Conservation (phyloP, 35 echinoderm and acorn worm species). For the Holothuria glaberrima region DNA sequence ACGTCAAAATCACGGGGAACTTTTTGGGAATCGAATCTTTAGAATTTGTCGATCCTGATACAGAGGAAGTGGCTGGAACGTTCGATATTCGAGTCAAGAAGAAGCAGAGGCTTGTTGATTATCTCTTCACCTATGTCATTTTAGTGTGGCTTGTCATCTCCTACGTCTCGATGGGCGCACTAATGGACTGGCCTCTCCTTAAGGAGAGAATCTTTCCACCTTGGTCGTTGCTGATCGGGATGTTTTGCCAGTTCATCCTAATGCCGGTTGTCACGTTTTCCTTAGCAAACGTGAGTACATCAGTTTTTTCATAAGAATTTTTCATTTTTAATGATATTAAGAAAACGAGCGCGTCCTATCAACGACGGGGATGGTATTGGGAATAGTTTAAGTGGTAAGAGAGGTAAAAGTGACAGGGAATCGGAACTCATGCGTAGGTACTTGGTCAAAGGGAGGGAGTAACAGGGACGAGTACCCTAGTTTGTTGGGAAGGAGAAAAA, state of each 20-base stretch:
- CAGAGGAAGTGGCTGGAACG: slow-evolving; percentile 17
- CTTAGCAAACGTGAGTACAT: slow-evolving; percentile 63
- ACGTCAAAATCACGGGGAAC: slow-evolving; percentile 57
- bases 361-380: too few species aligned
- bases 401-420: too few species aligned
- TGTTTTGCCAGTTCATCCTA: slow-evolving; percentile 91
- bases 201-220: slow-evolving; percentile 67
- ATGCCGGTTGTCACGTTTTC: slow-evolving; percentile 82
- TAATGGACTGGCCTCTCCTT: slow-evolving; percentile 61
- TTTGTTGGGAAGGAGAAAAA: too few species aligned
- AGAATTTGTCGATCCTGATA: background rate
- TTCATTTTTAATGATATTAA: too few species aligned
- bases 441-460: too few species aligned
- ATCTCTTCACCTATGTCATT: slow-evolving; percentile 57
- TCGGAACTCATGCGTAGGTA: too few species aligned
- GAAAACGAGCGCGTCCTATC: too few species aligned
- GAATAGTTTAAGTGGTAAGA: too few species aligned
- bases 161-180: slow-evolving; percentile 84
- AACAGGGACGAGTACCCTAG: too few species aligned
- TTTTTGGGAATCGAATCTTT: slow-evolving; percentile 73
- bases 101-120: slow-evolving; percentile 36
- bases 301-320: background rate
- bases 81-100: slow-evolving; percentile 67
- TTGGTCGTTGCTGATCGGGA: slow-evolving; percentile 78
- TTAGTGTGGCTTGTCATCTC: slow-evolving; percentile 73